Base-by-base conservation (phyloP, 2,797 vertebrate species). In the Neosilurus hyrtlii region DNA sequence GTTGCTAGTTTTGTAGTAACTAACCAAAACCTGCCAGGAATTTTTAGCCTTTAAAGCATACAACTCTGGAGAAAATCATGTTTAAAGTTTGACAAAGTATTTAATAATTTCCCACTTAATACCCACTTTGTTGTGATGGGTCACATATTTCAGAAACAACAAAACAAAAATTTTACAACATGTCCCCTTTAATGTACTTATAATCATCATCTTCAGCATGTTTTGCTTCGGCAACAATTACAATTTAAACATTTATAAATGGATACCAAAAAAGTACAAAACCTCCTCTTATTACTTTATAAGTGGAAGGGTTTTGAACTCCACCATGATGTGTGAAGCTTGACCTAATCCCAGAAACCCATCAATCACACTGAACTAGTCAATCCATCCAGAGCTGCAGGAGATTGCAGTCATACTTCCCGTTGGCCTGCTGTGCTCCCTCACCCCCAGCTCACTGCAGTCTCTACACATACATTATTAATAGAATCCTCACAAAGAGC, bases 401-500 rank as follows among this genome's bases (percentile, higher is more conserved):
- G 43, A 89, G 83, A 87, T 81, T 85, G 87, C 71, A 76, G 83
- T 87, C 85, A 87, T 83, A 87, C 80, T 84, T 87, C 77, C 81
- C 22, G 24, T 57, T 56, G 59, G 52, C 91, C 90, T 90, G 52
- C 86, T 84, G 77, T 86, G 62, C 88, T 86, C 73, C 80, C 72
- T 49, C 77, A 79, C 67, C 83, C 56, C 87, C 89, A 82, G 90
- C 88, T 92, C 90, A 91, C 92, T 85, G 93, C 93, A 93, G 91
- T 94, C 91, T 91, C 92, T 89, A 81, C 71, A 35, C 92, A 93
- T 95, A 88, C 90, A 95, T 94, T 93, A 95, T 95, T 94, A 92
- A 93, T 90, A 90, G 61, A 88, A 78, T 87, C 90, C 88, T 90
- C 90, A 89, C 89, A 90, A 92, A 91, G 88, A 91, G 90, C 89